Base-by-base conservation (phyloP, 1,140 invertebrate genomes). In the Drosophila murphyi region DNA sequence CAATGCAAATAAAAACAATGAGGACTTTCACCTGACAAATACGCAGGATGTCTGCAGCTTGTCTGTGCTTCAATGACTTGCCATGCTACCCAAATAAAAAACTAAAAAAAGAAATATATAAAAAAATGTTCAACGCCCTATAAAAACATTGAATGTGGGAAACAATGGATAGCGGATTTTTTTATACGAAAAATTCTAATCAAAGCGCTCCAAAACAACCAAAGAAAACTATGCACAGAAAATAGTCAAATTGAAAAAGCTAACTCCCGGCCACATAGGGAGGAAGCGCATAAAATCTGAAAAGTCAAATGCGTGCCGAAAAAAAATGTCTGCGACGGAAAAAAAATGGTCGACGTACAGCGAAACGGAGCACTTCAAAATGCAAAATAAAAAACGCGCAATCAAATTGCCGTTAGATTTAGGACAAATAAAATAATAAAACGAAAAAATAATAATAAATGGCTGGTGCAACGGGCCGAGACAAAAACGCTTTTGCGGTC, bases 11-110 rank as follows among this genome's bases (percentile, higher is more conserved):
- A 78, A 61, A 79, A 72, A 68, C 55, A 82, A 62, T 43, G 74
- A 86, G 74, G 65, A 89, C 80, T 89, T 89, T 89, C 85, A 90
- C 86, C 85, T 89, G 72, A 76, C 67, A 90, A 86, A 79, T 69
- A 76, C 75, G 74, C 62, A 72, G 75, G 65, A 80, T 90, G 80
- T 88, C 85, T 88, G 80, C 72, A 71, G 71, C 85, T 75, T 90
- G 86, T 88, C 85, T 90, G 81, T 78, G 65, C 74, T 77, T 71
- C 68, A 90, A 78, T 78, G 78, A 68, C 81, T 82, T 70, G 63
- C 85, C 56, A 20, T 20, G 20, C 59, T 50, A 48, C 43, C 39
- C 54, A 56, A 60, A 48, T 10, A 35, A 8, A 62, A 56, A 70
- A 76, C 61, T 28, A 62, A 29, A 72, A 77, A 64, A 76, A 79